Base-by-base conservation (phyloP, 2,113 vertebrate species). In the Pseudorhombus dupliciocellatus region DNA sequence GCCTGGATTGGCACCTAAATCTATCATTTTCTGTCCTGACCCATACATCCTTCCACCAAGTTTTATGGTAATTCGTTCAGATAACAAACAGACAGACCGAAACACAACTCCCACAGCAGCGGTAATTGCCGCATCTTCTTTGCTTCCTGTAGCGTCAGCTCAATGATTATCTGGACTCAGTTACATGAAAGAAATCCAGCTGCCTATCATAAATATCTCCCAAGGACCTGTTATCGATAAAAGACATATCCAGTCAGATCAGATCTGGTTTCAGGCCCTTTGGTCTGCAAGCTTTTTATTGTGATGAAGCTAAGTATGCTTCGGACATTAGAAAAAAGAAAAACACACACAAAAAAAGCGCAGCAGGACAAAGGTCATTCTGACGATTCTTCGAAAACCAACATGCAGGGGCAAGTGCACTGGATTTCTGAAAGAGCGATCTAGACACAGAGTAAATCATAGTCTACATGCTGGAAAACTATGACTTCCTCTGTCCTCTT, bases 201-300 rank as follows among this genome's bases (percentile, higher is more conserved):
- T 84, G 67, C 80, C 70, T 46, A 54, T 60, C 71, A 52, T 22
- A 79, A 81, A 84, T 75, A 86, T 85, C 80, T 85, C 68, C 30
- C 30, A 18, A 34, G 70, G 67, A 80, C 65, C 56, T 73, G 67
- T 73, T 70, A 80, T 83, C 80, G 80, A 84, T 82, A 79, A 46
- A 44, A 48, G 60, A 20, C 44, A 56, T 79, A 82, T 90, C 70
- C 85, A 81, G 42, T 84, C 50, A 77, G 56, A 60, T 72, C 66
- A 79, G 78, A 83, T 87, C 79, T 66, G 58, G 18, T 90, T 87
- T 84, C 85, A 80, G 72, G 53, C 52, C 16, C 44, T 80, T 34
- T 68, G 70, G 67, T 75, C 70, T 25, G 50, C 40, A 52, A 30
- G 66, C 55, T 24, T 65, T 66, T 91, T 70, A 75, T 80, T 71